Conservation (phyloP, 2,797 vertebrate genomes). For the Petrocephalus sullivani region DNA sequence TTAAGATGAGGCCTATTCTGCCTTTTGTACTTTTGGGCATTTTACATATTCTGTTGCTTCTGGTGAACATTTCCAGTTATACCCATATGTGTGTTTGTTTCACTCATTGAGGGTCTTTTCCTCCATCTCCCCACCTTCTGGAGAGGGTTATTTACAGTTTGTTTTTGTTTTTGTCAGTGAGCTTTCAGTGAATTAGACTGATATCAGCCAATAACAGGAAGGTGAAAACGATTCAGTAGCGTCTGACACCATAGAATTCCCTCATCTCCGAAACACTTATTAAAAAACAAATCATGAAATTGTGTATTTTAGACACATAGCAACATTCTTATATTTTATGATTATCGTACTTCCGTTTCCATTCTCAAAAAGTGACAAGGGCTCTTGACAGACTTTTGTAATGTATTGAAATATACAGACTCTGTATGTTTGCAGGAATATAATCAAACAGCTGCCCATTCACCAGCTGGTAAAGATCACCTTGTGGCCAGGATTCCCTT, state of each 20-base stretch:
- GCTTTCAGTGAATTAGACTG: not conserved
- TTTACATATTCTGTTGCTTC: not conserved
- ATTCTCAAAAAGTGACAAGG: slow-evolving; percentile 7
- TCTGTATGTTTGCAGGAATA: not conserved
- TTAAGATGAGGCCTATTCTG: not conserved
- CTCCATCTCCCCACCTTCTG: not conserved
- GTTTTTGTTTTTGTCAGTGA: not conserved
- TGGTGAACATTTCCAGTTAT: not conserved
- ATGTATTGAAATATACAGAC: not conserved
- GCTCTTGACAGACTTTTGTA: slow-evolving; percentile 14
- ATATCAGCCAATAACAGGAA: not conserved
- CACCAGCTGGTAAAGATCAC: slow-evolving; percentile 19
- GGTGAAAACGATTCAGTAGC: not conserved
- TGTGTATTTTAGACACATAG: slow-evolving; percentile 1
- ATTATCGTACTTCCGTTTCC: slow-evolving; percentile 14
- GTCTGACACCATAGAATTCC: not conserved
- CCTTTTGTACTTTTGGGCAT: slow-evolving; percentile 2
- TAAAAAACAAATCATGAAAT: not conserved
- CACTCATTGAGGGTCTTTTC: not conserved
- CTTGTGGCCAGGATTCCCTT: slow-evolving; percentile 13
- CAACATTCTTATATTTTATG: not conserved
- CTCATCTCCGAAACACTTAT: not conserved
- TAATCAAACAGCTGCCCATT: slow-evolving; percentile 14
- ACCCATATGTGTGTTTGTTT: not conserved
- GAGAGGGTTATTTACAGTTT: not conserved